These are phyloP conservation scores for Saguinus imperator DNA, from an alignment of 2,113 vertebrate genomes.

Conservation along the genomic window DNA sequence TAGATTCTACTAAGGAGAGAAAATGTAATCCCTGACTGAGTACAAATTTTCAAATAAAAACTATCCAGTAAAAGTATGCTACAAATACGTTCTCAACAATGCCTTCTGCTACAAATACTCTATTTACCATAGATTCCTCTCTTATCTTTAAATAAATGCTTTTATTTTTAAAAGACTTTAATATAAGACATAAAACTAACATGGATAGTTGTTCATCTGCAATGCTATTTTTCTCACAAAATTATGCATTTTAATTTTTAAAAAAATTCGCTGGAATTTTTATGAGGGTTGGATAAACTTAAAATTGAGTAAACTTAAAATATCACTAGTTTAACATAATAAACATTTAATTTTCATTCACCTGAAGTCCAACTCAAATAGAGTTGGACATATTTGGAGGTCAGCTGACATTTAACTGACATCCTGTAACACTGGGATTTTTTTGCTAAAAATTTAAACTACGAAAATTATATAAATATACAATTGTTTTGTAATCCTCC, in stretches of 20 bases:
- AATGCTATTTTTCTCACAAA: not conserved
- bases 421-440: not conserved
- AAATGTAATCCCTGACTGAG: not conserved
- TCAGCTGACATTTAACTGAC: not conserved
- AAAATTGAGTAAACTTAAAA: no score
- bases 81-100: not conserved
- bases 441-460: not conserved
- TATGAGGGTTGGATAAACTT: not conserved
- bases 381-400: not conserved
- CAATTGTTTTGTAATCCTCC: fast-evolving
- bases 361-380: no score
- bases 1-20: not conserved
- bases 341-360: no score
- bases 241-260: not conserved
- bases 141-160: not conserved
- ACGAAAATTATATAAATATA: not conserved
- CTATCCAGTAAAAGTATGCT: not conserved
- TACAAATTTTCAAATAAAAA: not conserved
- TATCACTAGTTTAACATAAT: no score
- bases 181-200: not conserved
- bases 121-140: not conserved
- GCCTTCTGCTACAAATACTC: not conserved
- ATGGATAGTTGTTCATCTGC: not conserved
- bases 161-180: not conserved
- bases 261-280: not conserved